phyloP scores from a whole-genome alignment of 2,888 invertebrate genomes.

The Patella caerulea region DNA sequence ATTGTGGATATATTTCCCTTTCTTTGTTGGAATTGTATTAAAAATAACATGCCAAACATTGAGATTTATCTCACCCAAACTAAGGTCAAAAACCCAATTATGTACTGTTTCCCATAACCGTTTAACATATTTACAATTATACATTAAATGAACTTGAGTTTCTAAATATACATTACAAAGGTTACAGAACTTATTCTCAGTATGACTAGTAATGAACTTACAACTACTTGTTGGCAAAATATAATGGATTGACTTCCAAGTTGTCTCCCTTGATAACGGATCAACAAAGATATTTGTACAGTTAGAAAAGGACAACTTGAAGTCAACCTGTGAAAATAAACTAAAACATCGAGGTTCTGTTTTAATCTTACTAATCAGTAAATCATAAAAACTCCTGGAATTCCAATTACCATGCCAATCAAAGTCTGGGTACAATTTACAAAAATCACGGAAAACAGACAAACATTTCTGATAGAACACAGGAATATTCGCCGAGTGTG shows the following conservation, averaged over 20 bases:
- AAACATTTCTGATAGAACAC: slow-evolving; percentile 25
- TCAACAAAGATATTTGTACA: background rate
- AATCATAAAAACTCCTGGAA: slow-evolving; percentile 5
- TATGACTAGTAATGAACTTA: background rate
- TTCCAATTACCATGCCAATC: background rate
- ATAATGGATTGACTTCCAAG: background rate
- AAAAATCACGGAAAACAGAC: slow-evolving; percentile 1
- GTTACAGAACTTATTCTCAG: background rate
- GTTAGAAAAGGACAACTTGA: background rate
- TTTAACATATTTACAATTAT: slow-evolving; percentile 6
- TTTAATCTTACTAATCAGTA: slow-evolving; percentile 9
- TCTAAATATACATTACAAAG: background rate
- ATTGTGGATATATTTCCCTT: background rate
- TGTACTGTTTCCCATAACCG: background rate
- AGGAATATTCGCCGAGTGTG: slow-evolving; percentile 29
- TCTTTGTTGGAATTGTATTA: background rate
- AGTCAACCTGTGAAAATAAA: background rate
- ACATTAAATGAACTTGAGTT: background rate
- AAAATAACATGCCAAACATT: slow-evolving; percentile 11
- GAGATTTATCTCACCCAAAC: background rate
- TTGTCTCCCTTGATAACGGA: background rate
- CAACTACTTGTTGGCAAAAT: background rate
- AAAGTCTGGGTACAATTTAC: background rate
- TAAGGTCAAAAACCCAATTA: slow-evolving; percentile 10
- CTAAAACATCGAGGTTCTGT: no score